Evolutionary conservation across 2,888 invertebrate species (phyloP).

Genomic region (Pterobdella sp.): DNA sequence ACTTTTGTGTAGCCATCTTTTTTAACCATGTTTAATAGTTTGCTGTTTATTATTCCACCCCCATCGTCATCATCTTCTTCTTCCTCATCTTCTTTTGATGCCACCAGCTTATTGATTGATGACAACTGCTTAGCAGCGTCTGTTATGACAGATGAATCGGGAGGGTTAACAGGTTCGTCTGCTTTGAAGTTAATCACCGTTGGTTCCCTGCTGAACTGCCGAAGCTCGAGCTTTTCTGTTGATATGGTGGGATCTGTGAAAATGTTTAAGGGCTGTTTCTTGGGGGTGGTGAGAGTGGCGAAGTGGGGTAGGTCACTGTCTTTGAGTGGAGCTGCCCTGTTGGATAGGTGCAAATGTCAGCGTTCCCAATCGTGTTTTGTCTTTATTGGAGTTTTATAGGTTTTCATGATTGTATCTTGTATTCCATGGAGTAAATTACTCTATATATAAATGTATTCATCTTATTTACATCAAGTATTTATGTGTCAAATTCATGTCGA

Average conservation of each 20-base stretch:
- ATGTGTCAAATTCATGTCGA: no score
- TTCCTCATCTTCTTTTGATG: slow-evolving; percentile 17
- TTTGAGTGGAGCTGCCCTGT: no score
- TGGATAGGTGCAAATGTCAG: no score
- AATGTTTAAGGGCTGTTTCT: no score
- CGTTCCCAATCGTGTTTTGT: no score
- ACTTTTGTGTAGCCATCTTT: background rate
- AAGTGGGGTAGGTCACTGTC: no score
- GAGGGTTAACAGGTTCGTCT: background rate
- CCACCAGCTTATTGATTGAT: background rate
- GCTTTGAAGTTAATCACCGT: slow-evolving; percentile 26
- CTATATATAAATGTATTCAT: background rate
- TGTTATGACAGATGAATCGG: background rate
- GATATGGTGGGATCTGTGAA: no score
- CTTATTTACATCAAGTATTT: background rate
- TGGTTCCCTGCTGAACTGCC: slow-evolving; percentile 39
- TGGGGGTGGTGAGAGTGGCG: background rate
- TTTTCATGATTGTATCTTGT: background rate
- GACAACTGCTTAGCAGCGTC: slow-evolving; percentile 41
- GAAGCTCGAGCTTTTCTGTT: slow-evolving; percentile 29
- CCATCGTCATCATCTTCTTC: slow-evolving; percentile 39
- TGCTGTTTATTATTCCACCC: background rate
- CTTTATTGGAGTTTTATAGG: background rate
- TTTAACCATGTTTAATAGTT: background rate
- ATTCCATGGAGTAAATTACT: background rate